phyloP scores from a whole-genome alignment of 2,797 vertebrate genomes.

The Sciurus carolinensis region DNA sequence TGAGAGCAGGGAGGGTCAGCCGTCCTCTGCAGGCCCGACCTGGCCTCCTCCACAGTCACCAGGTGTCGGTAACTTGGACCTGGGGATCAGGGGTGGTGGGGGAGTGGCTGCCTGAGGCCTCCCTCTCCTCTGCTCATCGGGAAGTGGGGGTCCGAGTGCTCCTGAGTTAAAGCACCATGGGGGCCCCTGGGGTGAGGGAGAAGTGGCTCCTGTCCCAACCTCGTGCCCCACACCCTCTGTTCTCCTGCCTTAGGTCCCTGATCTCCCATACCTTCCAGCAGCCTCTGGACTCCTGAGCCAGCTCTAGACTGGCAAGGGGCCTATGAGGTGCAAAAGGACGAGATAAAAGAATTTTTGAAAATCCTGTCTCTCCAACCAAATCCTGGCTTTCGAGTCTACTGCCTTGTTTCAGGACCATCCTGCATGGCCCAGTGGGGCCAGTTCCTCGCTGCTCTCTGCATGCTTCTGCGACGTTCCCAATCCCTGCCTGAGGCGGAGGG shows the following conservation, averaged over 20 bases:
- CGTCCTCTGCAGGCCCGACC: not conserved
- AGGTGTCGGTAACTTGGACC: not conserved
- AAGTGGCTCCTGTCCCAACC: not conserved
- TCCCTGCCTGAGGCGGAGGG: not conserved
- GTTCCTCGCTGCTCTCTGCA: not conserved
- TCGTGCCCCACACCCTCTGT: not conserved
- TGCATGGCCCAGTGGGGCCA: too few species aligned
- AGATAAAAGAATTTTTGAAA: not conserved
- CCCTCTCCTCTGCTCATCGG: not conserved
- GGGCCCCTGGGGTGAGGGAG: not conserved
- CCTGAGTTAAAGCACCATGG: not conserved
- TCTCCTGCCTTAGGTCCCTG: too few species aligned
- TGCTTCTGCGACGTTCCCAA: not conserved
- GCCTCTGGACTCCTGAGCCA: not conserved
- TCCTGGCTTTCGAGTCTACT: not conserved
- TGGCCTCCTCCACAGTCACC: too few species aligned
- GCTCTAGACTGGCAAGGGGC: not conserved
- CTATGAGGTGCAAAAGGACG: fast-evolving
- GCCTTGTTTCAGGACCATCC: not conserved
- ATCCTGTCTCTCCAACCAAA: not conserved
- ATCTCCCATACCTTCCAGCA: not conserved
- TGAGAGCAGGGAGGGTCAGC: not conserved
- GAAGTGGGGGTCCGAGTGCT: not conserved
- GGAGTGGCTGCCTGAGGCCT: too few species aligned
- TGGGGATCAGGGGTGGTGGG: not conserved